Evolutionary conservation across 2,113 vertebrate species (phyloP), one percentile per base, ranked within the genome.

Genomic region (Barnardius zonarius): DNA sequence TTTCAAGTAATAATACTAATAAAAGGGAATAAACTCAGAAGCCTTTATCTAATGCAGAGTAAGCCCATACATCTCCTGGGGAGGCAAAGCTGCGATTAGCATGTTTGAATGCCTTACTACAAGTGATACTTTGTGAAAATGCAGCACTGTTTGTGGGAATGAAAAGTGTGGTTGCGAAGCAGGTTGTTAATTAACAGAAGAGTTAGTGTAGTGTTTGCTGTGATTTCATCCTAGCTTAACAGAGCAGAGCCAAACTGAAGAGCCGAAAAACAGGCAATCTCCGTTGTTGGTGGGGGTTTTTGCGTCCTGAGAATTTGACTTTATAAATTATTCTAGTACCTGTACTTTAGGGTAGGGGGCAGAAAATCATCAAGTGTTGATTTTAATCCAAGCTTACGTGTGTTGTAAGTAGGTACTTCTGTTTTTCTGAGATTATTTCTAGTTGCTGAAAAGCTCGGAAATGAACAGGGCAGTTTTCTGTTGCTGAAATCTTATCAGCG

Each of bases 181-280:
- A 90, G 91, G 92, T 86, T 95, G 90, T 95, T 96, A 90, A 97
- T 97, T 96, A 97, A 96, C 95, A 95, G 95, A 96, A 93, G 93
- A 76, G 48, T 93, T 92, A 96, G 86, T 93, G 95, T 96, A 83
- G 80, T 96, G 83, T 90, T 95, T 82, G 90, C 80, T 88, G 94
- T 96, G 96, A 93, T 97, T 96, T 97, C 93, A 96, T 92, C 93
- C 69, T 73, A 17, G 67, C n/a, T 93, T 93, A 95, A 86, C 88
- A 94, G 95, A 87, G 92, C 92, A 95, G 93, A 96, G 96, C 93
- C 80, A 84, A 96, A 91, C 48, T 30, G 31, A 95, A 79, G 52
- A 92, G 83, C 37, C 41, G 87, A 72, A 90, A 86, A 86, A 20
- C 39, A 84, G 41, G 66, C 80, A 64, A 73, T 62, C 30, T 72